Evolutionary conservation across 2,113 vertebrate species (phyloP).

Genomic region (Apodemus sylvaticus): DNA sequence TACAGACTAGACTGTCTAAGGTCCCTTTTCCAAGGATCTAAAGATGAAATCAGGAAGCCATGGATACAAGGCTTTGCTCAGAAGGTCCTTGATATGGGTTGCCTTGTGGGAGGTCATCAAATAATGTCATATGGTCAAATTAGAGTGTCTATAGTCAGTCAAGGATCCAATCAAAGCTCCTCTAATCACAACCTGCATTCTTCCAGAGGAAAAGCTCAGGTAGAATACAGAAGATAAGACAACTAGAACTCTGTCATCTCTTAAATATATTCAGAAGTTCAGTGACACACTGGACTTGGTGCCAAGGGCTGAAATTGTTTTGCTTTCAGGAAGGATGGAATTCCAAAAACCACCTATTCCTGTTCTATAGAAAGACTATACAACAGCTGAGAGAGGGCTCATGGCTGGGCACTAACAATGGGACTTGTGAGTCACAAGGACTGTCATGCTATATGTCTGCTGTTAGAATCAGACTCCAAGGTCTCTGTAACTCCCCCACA

Average conservation of each 20-base stretch:
- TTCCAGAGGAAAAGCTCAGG: not conserved
- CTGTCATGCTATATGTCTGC: fast-evolving
- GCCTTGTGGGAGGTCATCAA: not conserved
- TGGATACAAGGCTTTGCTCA: not conserved
- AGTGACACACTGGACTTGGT: not conserved
- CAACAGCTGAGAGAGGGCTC: not conserved
- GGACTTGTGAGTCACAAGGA: not conserved
- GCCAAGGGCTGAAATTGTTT: not conserved
- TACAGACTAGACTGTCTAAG: not conserved
- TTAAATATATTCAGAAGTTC: not conserved
- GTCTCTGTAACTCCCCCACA: not conserved
- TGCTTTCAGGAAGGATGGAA: not conserved
- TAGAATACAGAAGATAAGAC: not conserved
- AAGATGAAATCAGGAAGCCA: not conserved
- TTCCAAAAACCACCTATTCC: not conserved
- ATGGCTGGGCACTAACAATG: not conserved
- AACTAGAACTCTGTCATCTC: not conserved
- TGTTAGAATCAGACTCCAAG: not conserved
- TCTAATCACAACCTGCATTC: not conserved
- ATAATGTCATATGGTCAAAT: not conserved
- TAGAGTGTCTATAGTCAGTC: not conserved
- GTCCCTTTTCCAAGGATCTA: not conserved
- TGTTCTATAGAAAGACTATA: not conserved
- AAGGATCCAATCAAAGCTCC: not conserved
- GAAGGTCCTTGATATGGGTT: not conserved